Base-by-base conservation (phyloP, 2,888 invertebrate genomes). In the Cheilosia pagana region DNA sequence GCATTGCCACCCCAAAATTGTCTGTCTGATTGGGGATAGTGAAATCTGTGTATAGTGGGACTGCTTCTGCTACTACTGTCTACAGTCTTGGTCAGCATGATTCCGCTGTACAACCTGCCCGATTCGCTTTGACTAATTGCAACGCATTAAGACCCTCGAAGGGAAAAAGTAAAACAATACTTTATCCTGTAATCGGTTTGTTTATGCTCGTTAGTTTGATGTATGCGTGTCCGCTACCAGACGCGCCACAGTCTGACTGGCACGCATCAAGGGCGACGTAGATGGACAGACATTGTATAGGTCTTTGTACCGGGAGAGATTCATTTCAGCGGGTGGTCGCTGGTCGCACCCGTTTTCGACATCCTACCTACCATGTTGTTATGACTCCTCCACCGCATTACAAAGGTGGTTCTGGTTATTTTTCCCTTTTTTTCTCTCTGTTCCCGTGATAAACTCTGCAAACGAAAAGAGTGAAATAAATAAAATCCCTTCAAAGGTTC, bases 191-290 rank as follows among this genome's bases (percentile, higher is more conserved):
- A 83, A 83, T 83, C 79, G 83, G 28, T 83, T 83, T 79, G 83
- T 75, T 83, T 79, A 83, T 78, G 83, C 78, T 83, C 78, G 79
- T 83, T 83, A 79, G 83, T 63, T 83, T 83, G 79, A 83, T 78
- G 74, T 65, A 83, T 83, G 83, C 70, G 74, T 74, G 79, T 79
- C 68, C 78, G 79, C 70, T 70, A 70, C 78, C 83, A 83, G 79
- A 74, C 78, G 78, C 74, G 78, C 74, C 83, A 28, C 53, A 81
- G 63, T 81, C 68, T 57, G 41, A 62, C 70, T 75, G 75, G 28
- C 57, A 79, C 79, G 72, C 65, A 74, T 60, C 31, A 72, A 72
- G 70, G 62, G 62, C 31, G 28, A 59, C 57, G 25, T 48, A 21
- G 59, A 60, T 39, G 65, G 59, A 75, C 67, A 60, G 35, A 35